Percentiles rank a stretch among this genome's conserved stretches.
Evolutionary conservation across 2,797 vertebrate species (phyloP).

Genomic region (Schizothorax lantsangensis): DNA sequence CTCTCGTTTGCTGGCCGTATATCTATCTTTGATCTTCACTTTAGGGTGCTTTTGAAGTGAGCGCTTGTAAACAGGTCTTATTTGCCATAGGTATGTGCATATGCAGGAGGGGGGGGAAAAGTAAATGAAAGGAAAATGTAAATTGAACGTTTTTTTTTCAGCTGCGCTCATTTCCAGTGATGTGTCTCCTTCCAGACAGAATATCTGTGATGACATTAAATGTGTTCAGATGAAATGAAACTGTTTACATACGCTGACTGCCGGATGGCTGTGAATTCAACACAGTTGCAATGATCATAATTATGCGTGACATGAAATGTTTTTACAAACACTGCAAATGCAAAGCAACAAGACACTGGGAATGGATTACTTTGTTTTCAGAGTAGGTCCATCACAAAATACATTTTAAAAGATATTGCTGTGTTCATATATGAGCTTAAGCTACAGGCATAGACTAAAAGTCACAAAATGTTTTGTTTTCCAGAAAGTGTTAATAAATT

Average conservation of each 20-base stretch:
- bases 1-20: slow-evolving; percentile 4
- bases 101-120: neutral
- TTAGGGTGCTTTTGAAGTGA: neutral
- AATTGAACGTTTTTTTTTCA: neutral
- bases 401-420: neutral
- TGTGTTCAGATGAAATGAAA: slow-evolving; percentile 20
- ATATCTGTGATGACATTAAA: slow-evolving; percentile 29
- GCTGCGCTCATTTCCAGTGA: slow-evolving; percentile 10
- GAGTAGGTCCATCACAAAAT: neutral
- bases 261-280: neutral
- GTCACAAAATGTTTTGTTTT: too few species aligned
- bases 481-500: too few species aligned
- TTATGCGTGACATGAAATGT: neutral
- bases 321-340: neutral
- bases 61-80: neutral
- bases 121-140: neutral
- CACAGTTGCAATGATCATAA: slow-evolving; percentile 2
- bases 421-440: neutral
- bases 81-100: neutral
- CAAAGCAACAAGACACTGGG: neutral
- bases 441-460: neutral
- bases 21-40: neutral
- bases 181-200: neutral
- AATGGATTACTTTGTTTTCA: neutral
- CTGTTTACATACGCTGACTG: slow-evolving; percentile 18